Evolutionary conservation across 2,113 vertebrate species (phyloP).

Genomic region (Sardina pilchardus): DNA sequence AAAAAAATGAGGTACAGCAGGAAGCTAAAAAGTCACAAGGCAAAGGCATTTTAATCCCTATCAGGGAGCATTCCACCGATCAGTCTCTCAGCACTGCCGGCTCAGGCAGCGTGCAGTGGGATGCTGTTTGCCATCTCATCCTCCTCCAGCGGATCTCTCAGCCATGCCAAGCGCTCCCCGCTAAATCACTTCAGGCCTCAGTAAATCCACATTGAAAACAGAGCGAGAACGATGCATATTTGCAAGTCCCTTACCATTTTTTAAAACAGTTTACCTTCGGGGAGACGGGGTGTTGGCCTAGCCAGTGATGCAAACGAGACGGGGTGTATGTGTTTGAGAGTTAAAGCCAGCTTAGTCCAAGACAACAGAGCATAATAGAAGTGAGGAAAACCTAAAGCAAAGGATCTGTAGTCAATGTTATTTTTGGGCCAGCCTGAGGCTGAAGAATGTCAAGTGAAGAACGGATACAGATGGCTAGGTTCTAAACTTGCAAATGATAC

Average conservation of each 20-base stretch:
- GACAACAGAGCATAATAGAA: constrained; percentile 2
- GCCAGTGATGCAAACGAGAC: background rate
- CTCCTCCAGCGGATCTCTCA: background rate
- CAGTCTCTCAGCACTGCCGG: constrained; percentile 22
- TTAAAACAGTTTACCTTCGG: background rate
- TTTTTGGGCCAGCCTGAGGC: constrained; percentile 40
- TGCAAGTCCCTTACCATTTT: background rate
- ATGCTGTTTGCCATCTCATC: constrained; percentile 20
- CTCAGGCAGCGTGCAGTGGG: constrained; percentile 8
- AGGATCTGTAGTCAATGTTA: constrained; percentile 38
- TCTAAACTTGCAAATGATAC: constrained; percentile 46
- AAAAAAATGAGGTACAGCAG: constrained; percentile 29
- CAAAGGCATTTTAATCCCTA: constrained; percentile 51
- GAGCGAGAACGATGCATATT: background rate
- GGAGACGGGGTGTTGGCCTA: background rate
- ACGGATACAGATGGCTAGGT: constrained; percentile 38
- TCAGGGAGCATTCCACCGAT: constrained; percentile 31
- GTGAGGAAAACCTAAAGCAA: constrained; percentile 23
- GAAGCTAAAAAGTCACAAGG: constrained; percentile 47
- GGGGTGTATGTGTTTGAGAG: background rate
- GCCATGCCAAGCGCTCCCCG: background rate
- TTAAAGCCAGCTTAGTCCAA: constrained; percentile 8
- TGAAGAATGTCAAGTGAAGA: constrained; percentile 41
- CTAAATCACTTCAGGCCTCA: background rate
- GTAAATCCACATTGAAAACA: background rate